These are phyloP conservation scores for Drosophila dives DNA, from an alignment of 2,888 invertebrate species.

Conservation along the genomic window DNA sequence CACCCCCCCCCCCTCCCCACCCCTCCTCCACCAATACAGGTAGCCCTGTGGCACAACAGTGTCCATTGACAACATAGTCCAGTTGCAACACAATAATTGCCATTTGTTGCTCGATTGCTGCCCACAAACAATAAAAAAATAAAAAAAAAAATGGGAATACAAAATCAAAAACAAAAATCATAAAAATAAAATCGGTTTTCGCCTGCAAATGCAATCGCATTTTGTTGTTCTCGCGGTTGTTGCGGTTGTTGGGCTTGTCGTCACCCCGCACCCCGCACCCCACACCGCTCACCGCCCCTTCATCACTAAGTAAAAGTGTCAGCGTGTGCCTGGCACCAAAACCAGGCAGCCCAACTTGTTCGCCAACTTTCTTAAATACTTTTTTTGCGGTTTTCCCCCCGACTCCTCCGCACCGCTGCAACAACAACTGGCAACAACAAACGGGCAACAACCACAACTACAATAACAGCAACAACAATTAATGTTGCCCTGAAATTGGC, in stretches of 20 bases:
- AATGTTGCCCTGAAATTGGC: slow-evolving; percentile 61
- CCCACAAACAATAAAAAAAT: slow-evolving; percentile 20
- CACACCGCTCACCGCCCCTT: neutral
- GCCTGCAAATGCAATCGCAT: slow-evolving; percentile 18
- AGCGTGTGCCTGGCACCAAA: slow-evolving; percentile 73
- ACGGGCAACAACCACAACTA: slow-evolving; percentile 16
- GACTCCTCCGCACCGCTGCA: neutral
- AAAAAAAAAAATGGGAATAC: slow-evolving; percentile 9
- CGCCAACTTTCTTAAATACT: slow-evolving; percentile 75
- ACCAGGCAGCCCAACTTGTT: slow-evolving; percentile 50
- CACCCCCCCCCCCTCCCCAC: neutral
- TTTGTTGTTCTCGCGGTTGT: slow-evolving; percentile 14
- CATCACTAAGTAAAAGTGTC: slow-evolving; percentile 71
- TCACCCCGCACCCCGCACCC: neutral
- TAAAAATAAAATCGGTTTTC: slow-evolving; percentile 26
- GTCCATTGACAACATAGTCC: slow-evolving; percentile 30
- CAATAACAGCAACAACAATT: slow-evolving; percentile 53
- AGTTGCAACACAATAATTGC: slow-evolving; percentile 51
- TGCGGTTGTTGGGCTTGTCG: slow-evolving; percentile 16
- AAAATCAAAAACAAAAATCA: neutral
- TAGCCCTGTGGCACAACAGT: neutral
- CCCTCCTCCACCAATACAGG: neutral
- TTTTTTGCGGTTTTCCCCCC: slow-evolving; percentile 67
- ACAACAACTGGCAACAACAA: neutral
- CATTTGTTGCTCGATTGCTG: slow-evolving; percentile 54